Percentiles rank a stretch among this genome's conserved stretches.
phyloP scores from a whole-genome alignment of 1,140 invertebrate genomes.

The Cyrtorhinus lividipennis region DNA sequence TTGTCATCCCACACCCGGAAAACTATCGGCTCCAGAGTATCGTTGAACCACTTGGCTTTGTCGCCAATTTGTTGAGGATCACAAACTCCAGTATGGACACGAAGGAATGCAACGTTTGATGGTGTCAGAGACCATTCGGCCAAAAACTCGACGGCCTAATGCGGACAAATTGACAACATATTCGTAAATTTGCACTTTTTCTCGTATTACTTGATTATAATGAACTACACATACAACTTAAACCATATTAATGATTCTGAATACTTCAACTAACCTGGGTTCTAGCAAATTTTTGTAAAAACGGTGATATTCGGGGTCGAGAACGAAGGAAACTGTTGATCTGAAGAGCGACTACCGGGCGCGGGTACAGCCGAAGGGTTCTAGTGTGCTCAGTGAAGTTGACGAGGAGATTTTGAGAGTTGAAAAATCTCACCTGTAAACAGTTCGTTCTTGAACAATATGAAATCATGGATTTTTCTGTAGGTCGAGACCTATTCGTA shows the following conservation, averaged over 20 bases:
- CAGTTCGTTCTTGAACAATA: no score
- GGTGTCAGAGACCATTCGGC: slow-evolving; percentile 97
- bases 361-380: slow-evolving; percentile 86
- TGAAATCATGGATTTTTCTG: no score
- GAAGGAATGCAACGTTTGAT: slow-evolving; percentile 88
- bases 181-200: no score
- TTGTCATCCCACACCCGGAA: slow-evolving; percentile 86
- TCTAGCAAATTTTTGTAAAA: slow-evolving; percentile 79
- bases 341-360: slow-evolving; percentile 97
- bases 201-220: no score
- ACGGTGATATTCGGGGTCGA: slow-evolving; percentile 68
- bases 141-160: slow-evolving; percentile 92
- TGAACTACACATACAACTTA: background rate
- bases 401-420: slow-evolving; percentile 88
- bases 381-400: slow-evolving; percentile 97
- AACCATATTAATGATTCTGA: slow-evolving; percentile 11
- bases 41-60: slow-evolving; percentile 88
- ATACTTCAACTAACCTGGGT: slow-evolving; percentile 68
- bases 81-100: slow-evolving; percentile 91
- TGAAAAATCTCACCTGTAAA: slow-evolving; percentile 85
- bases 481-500: no score
- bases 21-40: slow-evolving; percentile 71
- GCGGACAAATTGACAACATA: no score
- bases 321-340: slow-evolving; percentile 95
- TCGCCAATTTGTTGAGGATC: slow-evolving; percentile 92